A percentile compares a stretch with the other conserved stretches of the same genome.
Evolutionary conservation across 2,888 invertebrate genomes (phyloP).

Genomic region (Caenorhabditis afra): DNA sequence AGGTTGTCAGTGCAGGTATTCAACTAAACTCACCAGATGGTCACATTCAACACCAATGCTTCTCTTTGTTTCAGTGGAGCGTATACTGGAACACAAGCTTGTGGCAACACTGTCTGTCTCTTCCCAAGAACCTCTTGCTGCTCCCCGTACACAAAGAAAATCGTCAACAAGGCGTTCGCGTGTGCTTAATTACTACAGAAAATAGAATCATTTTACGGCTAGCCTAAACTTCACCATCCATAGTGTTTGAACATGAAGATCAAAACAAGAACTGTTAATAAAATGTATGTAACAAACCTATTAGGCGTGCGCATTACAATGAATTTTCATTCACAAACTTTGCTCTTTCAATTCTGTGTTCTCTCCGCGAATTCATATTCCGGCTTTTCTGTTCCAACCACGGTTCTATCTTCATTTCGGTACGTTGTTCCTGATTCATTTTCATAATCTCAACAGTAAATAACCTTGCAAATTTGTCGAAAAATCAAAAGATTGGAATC

Average conservation of each 20-base stretch:
- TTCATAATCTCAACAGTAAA: too few species aligned
- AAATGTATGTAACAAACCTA: neutral
- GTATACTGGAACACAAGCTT: conserved; percentile 37
- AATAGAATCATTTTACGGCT: conserved; percentile 15
- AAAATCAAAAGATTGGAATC: too few species aligned
- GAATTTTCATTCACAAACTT: neutral
- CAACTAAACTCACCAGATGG: too few species aligned
- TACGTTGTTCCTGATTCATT: too few species aligned
- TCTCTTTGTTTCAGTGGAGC: conserved; percentile 57
- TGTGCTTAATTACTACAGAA: conserved; percentile 5
- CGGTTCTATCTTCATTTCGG: too few species aligned
- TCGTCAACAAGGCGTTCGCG: conserved; percentile 24
- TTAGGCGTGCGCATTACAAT: neutral
- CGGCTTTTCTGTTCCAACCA: too few species aligned
- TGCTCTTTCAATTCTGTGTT: too few species aligned
- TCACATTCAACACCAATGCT: too few species aligned
- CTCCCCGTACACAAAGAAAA: conserved; percentile 56
- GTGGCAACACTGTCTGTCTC: conserved; percentile 57
- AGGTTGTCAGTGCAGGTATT: conserved; percentile 62
- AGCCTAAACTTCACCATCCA: conserved; percentile 27
- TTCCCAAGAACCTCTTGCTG: conserved; percentile 67
- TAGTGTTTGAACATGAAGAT: conserved; percentile 50
- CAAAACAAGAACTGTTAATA: conserved; percentile 3
- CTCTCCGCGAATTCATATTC: too few species aligned
- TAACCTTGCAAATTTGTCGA: too few species aligned